These are phyloP conservation scores for Holotrichia oblita DNA, from an alignment of 1,140 invertebrate species.

Conservation along the genomic window DNA sequence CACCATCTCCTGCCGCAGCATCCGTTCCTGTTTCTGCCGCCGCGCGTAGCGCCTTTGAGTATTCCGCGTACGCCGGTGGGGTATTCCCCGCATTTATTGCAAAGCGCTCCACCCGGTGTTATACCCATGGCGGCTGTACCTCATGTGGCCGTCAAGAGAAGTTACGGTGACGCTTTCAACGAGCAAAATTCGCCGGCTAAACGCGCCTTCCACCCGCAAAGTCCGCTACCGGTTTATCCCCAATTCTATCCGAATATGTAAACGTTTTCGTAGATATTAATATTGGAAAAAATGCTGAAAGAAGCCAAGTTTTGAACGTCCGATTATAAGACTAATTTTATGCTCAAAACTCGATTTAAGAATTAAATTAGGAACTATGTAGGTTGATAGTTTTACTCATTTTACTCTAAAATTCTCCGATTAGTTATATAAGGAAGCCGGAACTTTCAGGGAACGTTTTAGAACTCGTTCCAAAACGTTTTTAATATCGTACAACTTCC, in stretches of 20 bases:
- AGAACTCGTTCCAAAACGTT: too few species aligned
- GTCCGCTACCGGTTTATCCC: slow-evolving; percentile 64
- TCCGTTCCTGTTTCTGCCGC: slow-evolving; percentile 61
- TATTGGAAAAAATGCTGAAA: too few species aligned
- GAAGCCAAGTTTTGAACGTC: too few species aligned
- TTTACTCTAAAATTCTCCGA: too few species aligned
- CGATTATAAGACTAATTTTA: too few species aligned
- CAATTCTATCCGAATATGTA: slow-evolving; percentile 65
- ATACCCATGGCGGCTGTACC: slow-evolving; percentile 56
- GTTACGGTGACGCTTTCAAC: slow-evolving; percentile 62
- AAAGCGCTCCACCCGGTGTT: slow-evolving; percentile 60
- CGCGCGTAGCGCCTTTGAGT: slow-evolving; percentile 54
- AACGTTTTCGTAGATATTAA: slow-evolving; percentile 43
- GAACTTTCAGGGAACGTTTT: too few species aligned
- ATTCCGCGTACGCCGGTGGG: slow-evolving; percentile 52
- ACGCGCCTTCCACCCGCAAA: slow-evolving; percentile 61
- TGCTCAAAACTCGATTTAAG: too few species aligned
- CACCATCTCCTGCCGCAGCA: slow-evolving; percentile 61
- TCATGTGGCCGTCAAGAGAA: slow-evolving; percentile 60
- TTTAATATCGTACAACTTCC: too few species aligned
- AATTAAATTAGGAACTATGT: too few species aligned
- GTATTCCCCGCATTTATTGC: slow-evolving; percentile 53
- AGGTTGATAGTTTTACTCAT: too few species aligned
- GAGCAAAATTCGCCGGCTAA: slow-evolving; percentile 61
- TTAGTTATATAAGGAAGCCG: too few species aligned